A percentile compares a stretch with the other conserved stretches of the same genome.
phyloP scores from a whole-genome alignment of 2,797 vertebrate genomes.

The Chrysolophus pictus region DNA sequence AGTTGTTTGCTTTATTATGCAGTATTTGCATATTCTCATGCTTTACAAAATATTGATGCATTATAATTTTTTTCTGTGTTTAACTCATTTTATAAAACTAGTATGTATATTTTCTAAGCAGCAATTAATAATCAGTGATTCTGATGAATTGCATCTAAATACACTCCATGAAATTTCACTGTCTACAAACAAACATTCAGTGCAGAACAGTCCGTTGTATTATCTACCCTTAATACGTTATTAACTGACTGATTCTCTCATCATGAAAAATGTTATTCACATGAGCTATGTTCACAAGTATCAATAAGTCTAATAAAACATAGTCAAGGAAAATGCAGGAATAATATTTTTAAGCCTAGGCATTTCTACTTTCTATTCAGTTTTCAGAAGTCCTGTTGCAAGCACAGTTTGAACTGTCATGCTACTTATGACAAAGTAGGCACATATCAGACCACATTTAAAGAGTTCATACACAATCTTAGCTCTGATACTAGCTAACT shows the following conservation, averaged over 20 bases:
- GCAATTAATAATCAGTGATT: slow-evolving; percentile 45
- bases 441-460: neutral
- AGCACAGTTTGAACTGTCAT: neutral
- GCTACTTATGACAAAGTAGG: neutral
- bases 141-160: neutral
- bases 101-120: slow-evolving; percentile 19
- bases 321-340: neutral
- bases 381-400: neutral
- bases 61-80: neutral
- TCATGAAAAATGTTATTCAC: neutral
- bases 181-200: neutral
- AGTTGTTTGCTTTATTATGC: neutral
- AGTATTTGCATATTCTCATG: neutral
- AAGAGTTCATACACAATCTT: neutral
- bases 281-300: neutral
- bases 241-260: neutral
- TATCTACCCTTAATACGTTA: neutral
- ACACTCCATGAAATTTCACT: slow-evolving; percentile 5
- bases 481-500: neutral
- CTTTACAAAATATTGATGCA: neutral
- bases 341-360: fast-evolving
- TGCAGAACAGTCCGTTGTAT: neutral
- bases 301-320: neutral
- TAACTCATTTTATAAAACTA: neutral
- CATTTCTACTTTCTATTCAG: neutral